phyloP scores from a whole-genome alignment of 2,113 vertebrate species.

The Cephalopholis sonnerati region DNA sequence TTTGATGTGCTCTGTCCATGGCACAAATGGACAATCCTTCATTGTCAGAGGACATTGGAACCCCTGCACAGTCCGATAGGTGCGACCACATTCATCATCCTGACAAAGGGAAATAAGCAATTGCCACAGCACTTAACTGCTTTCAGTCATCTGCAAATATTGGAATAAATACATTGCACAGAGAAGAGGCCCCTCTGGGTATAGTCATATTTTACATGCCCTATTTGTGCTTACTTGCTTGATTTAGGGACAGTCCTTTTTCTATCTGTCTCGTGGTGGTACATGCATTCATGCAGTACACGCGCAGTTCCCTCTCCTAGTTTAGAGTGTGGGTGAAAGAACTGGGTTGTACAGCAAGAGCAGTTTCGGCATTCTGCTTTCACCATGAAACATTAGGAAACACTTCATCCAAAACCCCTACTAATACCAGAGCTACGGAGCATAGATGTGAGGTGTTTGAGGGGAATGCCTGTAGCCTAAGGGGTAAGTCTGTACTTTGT shows the following conservation, averaged over 20 bases:
- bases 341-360: constrained; percentile 33
- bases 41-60: constrained; percentile 78
- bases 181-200: constrained; percentile 66
- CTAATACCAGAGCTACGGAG: constrained; percentile 20
- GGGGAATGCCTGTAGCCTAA: constrained; percentile 19
- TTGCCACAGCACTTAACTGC: constrained; percentile 82
- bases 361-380: constrained; percentile 39
- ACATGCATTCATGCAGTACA: constrained; percentile 45
- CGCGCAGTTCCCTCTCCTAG: background rate
- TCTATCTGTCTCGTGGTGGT: constrained; percentile 33
- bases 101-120: constrained; percentile 84
- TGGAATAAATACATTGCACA: constrained; percentile 74
- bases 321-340: constrained; percentile 35
- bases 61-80: constrained; percentile 76
- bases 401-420: constrained; percentile 12
- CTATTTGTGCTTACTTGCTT: constrained; percentile 80
- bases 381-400: constrained; percentile 49
- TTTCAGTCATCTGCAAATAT: constrained; percentile 83
- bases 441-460: background rate
- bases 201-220: constrained; percentile 79
- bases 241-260: constrained; percentile 72
- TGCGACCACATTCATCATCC: constrained; percentile 80
- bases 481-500: constrained; percentile 1
- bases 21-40: constrained; percentile 82
- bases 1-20: constrained; percentile 78